Conservation (phyloP, 2,113 vertebrate species). For the Bettongia penicillata region DNA sequence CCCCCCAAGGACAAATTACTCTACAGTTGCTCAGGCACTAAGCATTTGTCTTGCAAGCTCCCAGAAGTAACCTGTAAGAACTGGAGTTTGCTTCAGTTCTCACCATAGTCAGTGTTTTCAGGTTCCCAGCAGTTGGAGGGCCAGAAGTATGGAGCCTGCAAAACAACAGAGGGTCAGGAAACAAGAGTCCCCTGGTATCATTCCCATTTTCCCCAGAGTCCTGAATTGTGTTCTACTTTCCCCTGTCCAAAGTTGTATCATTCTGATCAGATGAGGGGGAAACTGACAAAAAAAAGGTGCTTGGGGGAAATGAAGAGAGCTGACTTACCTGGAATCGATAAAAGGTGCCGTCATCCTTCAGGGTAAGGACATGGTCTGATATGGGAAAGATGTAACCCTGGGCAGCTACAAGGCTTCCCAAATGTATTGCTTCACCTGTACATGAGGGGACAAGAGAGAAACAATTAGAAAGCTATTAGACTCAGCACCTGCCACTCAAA, state of each 20-base stretch:
- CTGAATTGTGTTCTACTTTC: neutral
- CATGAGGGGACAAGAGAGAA: slow-evolving; percentile 53
- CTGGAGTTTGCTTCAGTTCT: slow-evolving; percentile 68
- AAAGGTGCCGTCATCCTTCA: slow-evolving; percentile 96
- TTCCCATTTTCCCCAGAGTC: neutral
- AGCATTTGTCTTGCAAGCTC: neutral
- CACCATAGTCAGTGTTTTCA: slow-evolving; percentile 98
- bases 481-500: neutral
- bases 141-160: slow-evolving; percentile 97
- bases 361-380: slow-evolving; percentile 95
- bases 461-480: slow-evolving; percentile 29
- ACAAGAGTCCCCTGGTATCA: neutral
- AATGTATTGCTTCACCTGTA: slow-evolving; percentile 95
- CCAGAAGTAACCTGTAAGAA: neutral
- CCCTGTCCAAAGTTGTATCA: neutral
- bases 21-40: neutral
- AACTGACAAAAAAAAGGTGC: neutral
- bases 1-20: neutral
- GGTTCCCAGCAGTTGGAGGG: slow-evolving; percentile 99
- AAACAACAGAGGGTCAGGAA: slow-evolving; percentile 72
- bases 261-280: neutral
- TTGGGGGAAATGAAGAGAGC: neutral
- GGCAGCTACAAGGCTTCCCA: slow-evolving; percentile 94
- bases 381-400: slow-evolving; percentile 97
- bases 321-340: slow-evolving; percentile 95